Conservation (phyloP, 1,140 invertebrate genomes). For the Pseudomyrmex gracilis region DNA sequence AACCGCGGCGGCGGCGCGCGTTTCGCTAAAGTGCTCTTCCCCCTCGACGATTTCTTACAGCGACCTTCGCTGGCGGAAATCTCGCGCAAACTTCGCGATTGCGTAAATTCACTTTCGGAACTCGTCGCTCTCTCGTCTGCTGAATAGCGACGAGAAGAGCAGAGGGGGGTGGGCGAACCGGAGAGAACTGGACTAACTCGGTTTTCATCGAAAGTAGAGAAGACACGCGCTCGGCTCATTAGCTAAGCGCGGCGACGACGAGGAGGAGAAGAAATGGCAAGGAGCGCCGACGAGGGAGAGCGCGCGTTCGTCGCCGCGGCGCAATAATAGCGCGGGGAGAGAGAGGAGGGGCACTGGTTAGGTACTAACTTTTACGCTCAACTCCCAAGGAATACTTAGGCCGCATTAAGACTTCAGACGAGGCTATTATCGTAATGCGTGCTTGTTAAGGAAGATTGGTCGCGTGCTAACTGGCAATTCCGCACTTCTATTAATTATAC, state of each 20-base stretch:
- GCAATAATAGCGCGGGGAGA: constrained; percentile 20
- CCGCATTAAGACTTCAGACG: constrained; percentile 51
- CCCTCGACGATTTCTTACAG: constrained; percentile 37
- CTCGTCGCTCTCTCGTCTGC: constrained; percentile 23
- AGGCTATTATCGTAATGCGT: constrained; percentile 37
- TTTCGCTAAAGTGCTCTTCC: constrained; percentile 13
- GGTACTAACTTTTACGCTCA: constrained; percentile 60
- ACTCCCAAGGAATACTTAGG: constrained; percentile 57
- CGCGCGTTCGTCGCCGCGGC: not conserved
- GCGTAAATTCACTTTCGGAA: constrained; percentile 69
- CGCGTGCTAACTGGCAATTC: constrained; percentile 53
- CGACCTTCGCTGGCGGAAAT: constrained; percentile 53
- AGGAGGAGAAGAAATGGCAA: constrained; percentile 48
- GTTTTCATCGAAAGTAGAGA: constrained; percentile 71
- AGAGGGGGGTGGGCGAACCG: not conserved
- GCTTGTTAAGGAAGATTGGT: constrained; percentile 59
- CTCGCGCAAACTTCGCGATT: constrained; percentile 52
- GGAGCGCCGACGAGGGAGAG: not conserved
- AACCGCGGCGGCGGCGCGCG: not conserved
- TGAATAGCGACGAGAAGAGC: constrained; percentile 6
- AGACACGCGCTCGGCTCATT: constrained; percentile 65
- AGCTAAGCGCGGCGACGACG: constrained; percentile 57
- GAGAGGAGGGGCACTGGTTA: not conserved
- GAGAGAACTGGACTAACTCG: constrained; percentile 59
- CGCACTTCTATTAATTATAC: constrained; percentile 55